phyloP scores from a whole-genome alignment of 2,888 invertebrate genomes.

The Leptothorax acervorum region DNA sequence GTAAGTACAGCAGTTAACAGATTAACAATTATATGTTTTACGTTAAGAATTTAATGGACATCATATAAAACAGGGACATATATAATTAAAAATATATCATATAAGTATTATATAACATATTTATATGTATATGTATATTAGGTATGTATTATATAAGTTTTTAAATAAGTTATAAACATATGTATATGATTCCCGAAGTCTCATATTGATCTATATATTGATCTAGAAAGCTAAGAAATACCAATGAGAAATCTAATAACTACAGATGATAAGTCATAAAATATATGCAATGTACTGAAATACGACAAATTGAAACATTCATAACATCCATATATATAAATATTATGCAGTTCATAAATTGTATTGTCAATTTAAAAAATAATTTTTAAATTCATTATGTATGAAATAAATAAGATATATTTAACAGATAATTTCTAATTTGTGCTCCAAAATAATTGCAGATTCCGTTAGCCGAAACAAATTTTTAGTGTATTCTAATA shows the following conservation, averaged over 20 bases:
- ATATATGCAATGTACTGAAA: not conserved
- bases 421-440: constrained; percentile 13
- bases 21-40: not conserved
- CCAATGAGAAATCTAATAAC: not conserved
- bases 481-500: constrained; percentile 15
- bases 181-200: not conserved
- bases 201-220: not conserved
- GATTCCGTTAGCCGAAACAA: not conserved
- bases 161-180: not conserved
- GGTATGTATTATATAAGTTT: not conserved
- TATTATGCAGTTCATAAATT: constrained; percentile 6
- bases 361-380: not conserved
- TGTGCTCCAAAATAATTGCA: not conserved
- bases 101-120: not conserved
- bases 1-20: not conserved
- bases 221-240: not conserved
- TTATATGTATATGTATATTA: not conserved
- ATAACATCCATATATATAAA: constrained; percentile 15
- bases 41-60: not conserved
- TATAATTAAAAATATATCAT: constrained; percentile 8
- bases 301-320: not conserved
- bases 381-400: not conserved
- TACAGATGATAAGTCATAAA: not conserved
- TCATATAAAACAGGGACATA: not conserved
- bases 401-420: constrained; percentile 11